A percentile compares a stretch with the other conserved stretches of the same genome.
phyloP scores from a whole-genome alignment of 2,888 invertebrate species.

The Leptothorax acervorum region DNA sequence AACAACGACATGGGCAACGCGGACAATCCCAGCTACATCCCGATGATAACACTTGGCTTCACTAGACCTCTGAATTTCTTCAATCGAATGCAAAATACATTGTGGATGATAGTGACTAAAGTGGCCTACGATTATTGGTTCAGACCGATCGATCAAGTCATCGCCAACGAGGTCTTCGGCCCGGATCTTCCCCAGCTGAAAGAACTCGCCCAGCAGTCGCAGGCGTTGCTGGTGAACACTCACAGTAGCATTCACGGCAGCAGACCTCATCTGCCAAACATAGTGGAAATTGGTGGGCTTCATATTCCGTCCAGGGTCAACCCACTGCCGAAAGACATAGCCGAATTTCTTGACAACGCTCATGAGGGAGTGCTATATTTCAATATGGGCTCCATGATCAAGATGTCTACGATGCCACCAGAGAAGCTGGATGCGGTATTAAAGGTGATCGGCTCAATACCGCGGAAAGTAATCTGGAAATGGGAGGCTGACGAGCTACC shows the following conservation, averaged over 20 bases:
- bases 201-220: conserved; percentile 87
- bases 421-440: conserved; percentile 88
- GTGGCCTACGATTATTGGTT: conserved; percentile 79
- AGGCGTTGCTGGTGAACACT: conserved; percentile 88
- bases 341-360: conserved; percentile 89
- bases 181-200: conserved; percentile 87
- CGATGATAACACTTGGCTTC: conserved; percentile 86
- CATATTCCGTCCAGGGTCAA: conserved; percentile 80
- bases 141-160: conserved; percentile 83
- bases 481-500: conserved; percentile 86
- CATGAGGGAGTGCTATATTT: conserved; percentile 90
- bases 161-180: conserved; percentile 86
- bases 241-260: conserved; percentile 88
- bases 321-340: conserved; percentile 87
- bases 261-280: conserved; percentile 87
- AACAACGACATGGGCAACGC: conserved; percentile 88
- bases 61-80: conserved; percentile 85
- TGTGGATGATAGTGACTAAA: conserved; percentile 79
- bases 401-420: conserved; percentile 88
- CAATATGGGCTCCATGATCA: conserved; percentile 92
- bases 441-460: conserved; percentile 88
- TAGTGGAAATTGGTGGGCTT: conserved; percentile 86
- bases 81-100: conserved; percentile 85
- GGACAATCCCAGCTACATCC: conserved; percentile 88
- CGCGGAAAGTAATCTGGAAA: conserved; percentile 92